Percentiles rank a stretch among this genome's conserved stretches.
Evolutionary conservation across 2,888 invertebrate genomes (phyloP).

Genomic region (Macrosiphum euphorbiae): DNA sequence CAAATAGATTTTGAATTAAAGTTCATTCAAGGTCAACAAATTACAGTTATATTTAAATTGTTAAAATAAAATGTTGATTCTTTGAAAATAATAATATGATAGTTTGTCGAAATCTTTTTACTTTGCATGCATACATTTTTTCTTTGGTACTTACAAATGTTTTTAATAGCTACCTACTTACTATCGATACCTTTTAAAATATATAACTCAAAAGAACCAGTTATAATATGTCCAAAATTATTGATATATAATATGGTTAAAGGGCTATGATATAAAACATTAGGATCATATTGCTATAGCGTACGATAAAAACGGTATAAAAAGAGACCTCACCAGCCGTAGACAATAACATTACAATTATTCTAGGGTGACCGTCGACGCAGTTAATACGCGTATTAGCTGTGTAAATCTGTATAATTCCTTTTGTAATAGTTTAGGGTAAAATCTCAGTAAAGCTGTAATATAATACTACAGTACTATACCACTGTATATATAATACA

Average conservation of each 20-base stretch:
- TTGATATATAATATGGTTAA: not conserved
- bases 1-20: not conserved
- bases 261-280: not conserved
- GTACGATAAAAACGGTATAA: not conserved
- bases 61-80: not conserved
- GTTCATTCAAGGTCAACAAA: not conserved
- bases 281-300: not conserved
- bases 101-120: not conserved
- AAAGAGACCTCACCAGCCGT: not conserved
- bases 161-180: not conserved
- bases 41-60: no score
- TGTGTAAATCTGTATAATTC: not conserved
- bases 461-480: not conserved
- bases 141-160: not conserved
- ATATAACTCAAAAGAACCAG: not conserved
- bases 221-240: not conserved
- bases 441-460: not conserved
- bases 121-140: not conserved
- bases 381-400: constrained; percentile 8
- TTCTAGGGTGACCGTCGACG: not conserved
- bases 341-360: not conserved
- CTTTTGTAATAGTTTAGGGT: not conserved
- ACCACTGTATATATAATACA: not conserved
- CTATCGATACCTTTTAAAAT: not conserved
- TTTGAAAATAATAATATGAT: not conserved